phyloP scores from a whole-genome alignment of 2,888 invertebrate genomes.

The Piscicola geometra region DNA sequence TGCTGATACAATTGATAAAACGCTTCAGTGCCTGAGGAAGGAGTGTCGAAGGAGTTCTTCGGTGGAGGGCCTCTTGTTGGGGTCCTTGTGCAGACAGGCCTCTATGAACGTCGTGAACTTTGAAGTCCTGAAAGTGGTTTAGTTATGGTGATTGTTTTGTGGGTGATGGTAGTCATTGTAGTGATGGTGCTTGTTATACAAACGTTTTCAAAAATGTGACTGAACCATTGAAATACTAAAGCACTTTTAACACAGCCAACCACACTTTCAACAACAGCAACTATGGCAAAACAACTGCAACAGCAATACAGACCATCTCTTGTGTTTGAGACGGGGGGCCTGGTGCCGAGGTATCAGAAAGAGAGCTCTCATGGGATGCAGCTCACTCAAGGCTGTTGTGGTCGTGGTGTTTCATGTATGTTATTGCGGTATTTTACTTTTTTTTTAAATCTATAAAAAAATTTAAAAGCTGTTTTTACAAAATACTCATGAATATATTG shows the following conservation, averaged over 20 bases:
- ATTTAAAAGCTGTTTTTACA: not conserved
- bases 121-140: conserved; percentile 54
- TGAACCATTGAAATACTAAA: not conserved
- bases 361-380: conserved; percentile 98
- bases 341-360: conserved; percentile 97
- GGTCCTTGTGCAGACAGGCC: conserved; percentile 96
- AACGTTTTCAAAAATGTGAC: too few relatives aligned
- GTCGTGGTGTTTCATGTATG: too few relatives aligned
- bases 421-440: not conserved
- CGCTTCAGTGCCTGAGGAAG: conserved; percentile 67
- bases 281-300: not conserved
- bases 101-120: conserved; percentile 95
- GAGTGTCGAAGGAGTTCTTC: conserved; percentile 94
- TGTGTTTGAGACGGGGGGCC: conserved; percentile 88
- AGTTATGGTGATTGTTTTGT: too few relatives aligned
- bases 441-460: not conserved
- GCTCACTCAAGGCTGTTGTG: conserved; percentile 77
- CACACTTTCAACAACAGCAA: not conserved
- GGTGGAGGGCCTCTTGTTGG: conserved; percentile 95
- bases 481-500: not conserved
- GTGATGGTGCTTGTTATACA: too few relatives aligned
- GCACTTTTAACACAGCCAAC: not conserved
- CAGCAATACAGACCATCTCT: conserved; percentile 70
- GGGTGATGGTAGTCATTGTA: too few relatives aligned
- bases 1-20: too few relatives aligned